These are phyloP conservation scores for Nibea coibor DNA, from an alignment of 2,113 vertebrate genomes.

Conservation along the genomic window DNA sequence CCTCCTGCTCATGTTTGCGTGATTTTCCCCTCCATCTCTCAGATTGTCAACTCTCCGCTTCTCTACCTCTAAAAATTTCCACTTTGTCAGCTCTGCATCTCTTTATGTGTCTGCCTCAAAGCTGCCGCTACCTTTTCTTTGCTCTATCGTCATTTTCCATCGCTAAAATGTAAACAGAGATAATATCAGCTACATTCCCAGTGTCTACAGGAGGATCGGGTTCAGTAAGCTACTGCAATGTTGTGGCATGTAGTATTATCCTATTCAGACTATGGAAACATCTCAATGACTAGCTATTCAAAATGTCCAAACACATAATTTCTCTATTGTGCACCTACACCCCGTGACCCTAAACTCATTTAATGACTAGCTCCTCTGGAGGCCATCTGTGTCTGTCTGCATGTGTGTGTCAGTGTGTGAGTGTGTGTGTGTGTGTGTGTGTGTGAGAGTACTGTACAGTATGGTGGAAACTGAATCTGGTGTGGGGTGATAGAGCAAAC, in stretches of 20 bases:
- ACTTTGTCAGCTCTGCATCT: slow-evolving; percentile 37
- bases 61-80: slow-evolving; percentile 16
- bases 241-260: slow-evolving; percentile 63
- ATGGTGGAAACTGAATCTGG: slow-evolving; percentile 73
- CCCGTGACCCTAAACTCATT: slow-evolving; percentile 63
- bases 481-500: slow-evolving; percentile 74
- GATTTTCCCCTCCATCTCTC: slow-evolving; percentile 40
- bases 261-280: slow-evolving; percentile 71
- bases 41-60: slow-evolving; percentile 20
- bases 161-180: slow-evolving; percentile 74
- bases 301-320: slow-evolving; percentile 77
- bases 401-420: slow-evolving; percentile 15
- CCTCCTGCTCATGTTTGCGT: neutral
- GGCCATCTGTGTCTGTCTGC: slow-evolving; percentile 53
- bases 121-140: slow-evolving; percentile 40
- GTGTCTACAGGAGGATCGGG: slow-evolving; percentile 62
- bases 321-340: slow-evolving; percentile 71
- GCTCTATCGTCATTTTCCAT: slow-evolving; percentile 51
- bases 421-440: slow-evolving; percentile 19
- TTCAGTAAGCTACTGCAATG: slow-evolving; percentile 60
- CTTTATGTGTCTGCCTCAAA: slow-evolving; percentile 20
- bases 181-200: slow-evolving; percentile 61
- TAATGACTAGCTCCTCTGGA: slow-evolving; percentile 70
- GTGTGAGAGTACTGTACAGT: slow-evolving; percentile 51
- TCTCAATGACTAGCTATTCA: slow-evolving; percentile 70